These are phyloP conservation scores for Gonioctena quinquepunctata DNA, from an alignment of 1,140 invertebrate species.

Conservation along the genomic window DNA sequence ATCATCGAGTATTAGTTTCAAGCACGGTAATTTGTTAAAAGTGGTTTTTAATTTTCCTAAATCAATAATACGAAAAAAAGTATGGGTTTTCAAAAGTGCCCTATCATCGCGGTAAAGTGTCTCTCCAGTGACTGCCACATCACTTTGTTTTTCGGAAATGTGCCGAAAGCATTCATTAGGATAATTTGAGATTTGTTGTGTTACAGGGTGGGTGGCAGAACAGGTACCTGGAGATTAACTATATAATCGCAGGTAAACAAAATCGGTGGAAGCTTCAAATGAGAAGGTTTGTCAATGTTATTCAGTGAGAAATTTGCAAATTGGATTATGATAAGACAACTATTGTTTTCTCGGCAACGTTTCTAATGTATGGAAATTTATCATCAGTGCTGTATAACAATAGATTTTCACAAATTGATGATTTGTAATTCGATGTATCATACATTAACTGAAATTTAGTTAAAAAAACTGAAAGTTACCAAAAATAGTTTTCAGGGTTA, in stretches of 20 bases:
- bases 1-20: constrained; percentile 16
- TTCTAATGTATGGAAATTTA: no score
- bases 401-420: no score
- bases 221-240: background rate
- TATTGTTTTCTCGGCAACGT: no score
- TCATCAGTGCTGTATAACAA: no score
- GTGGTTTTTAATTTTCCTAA: constrained; percentile 27
- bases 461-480: no score
- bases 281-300: no score
- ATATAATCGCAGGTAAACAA: background rate
- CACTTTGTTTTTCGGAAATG: constrained; percentile 14
- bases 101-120: constrained; percentile 29
- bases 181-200: constrained; percentile 10
- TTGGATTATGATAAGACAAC: no score
- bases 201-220: constrained; percentile 21
- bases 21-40: constrained; percentile 20
- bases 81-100: constrained; percentile 31
- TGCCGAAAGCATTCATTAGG: constrained; percentile 14
- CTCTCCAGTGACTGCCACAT: background rate
- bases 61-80: constrained; percentile 27
- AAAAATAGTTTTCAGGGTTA: no score
- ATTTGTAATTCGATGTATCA: no score
- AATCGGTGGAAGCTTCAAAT: background rate
- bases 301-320: no score
- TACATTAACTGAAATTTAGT: no score